Conservation (phyloP, 64 coral and sea anemone species). For the Anthopleura sola region DNA sequence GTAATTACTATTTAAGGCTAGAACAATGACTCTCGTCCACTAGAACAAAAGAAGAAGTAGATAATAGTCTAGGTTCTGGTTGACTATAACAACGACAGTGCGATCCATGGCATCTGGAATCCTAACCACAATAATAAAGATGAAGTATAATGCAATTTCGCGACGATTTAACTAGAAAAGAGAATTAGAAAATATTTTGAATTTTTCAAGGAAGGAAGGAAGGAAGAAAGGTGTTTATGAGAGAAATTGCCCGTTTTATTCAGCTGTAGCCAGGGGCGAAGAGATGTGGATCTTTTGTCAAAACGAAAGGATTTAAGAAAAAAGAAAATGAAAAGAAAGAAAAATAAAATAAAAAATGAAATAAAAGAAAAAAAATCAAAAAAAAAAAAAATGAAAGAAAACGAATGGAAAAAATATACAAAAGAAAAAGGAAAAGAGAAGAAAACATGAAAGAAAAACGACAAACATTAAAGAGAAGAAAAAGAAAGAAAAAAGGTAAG, state of each 20-base stretch:
- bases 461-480: background rate
- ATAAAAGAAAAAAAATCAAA: background rate
- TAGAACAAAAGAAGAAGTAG: background rate
- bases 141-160: background rate
- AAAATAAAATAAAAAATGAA: background rate
- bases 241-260: too few species aligned
- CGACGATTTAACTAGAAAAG: background rate
- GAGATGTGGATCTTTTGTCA: too few species aligned
- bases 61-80: background rate
- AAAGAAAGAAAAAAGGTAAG: background rate
- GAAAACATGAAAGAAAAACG: background rate
- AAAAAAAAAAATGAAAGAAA: background rate
- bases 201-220: background rate
- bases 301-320: too few species aligned
- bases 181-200: background rate
- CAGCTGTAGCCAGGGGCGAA: too few species aligned
- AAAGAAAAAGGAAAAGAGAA: background rate
- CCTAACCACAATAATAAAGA: background rate
- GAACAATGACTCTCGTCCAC: background rate
- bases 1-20: background rate
- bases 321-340: background rate
- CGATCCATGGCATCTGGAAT: background rate
- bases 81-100: background rate
- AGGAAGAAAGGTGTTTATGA: background rate
- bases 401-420: background rate